Conservation (phyloP, 2,888 invertebrate species). For the Deilephila porcellus region DNA sequence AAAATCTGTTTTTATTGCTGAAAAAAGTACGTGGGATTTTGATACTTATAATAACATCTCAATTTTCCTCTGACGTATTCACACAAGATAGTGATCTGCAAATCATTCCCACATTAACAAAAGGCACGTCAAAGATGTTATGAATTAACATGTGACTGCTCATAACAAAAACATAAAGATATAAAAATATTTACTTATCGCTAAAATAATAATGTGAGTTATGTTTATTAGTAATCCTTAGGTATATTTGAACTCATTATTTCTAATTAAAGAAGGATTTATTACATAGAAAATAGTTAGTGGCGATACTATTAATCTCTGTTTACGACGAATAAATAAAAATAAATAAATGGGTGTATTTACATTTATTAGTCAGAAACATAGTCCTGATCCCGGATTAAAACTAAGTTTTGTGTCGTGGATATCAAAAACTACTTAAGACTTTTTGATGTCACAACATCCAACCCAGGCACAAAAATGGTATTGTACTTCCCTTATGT, state of each 20-base stretch:
- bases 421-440: too few species aligned
- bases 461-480: too few species aligned
- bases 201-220: not conserved
- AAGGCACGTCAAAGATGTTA: not conserved
- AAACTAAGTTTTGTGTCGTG: too few species aligned
- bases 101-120: slow-evolving; percentile 12
- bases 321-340: too few species aligned
- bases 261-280: not conserved
- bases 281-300: too few species aligned
- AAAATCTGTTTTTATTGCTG: too few species aligned
- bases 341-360: too few species aligned
- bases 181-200: slow-evolving; percentile 5
- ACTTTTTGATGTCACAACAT: too few species aligned
- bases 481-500: too few species aligned
- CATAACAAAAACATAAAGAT: slow-evolving; percentile 17
- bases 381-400: too few species aligned
- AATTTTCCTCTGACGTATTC: not conserved
- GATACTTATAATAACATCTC: not conserved
- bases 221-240: not conserved
- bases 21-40: not conserved
- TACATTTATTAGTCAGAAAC: too few species aligned
- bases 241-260: not conserved
- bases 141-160: not conserved
- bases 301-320: too few species aligned
- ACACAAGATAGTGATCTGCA: not conserved